Percentiles rank a stretch among this genome's conserved stretches.
Conservation (phyloP, 2,113 vertebrate genomes). For the Carlito syrichta region DNA sequence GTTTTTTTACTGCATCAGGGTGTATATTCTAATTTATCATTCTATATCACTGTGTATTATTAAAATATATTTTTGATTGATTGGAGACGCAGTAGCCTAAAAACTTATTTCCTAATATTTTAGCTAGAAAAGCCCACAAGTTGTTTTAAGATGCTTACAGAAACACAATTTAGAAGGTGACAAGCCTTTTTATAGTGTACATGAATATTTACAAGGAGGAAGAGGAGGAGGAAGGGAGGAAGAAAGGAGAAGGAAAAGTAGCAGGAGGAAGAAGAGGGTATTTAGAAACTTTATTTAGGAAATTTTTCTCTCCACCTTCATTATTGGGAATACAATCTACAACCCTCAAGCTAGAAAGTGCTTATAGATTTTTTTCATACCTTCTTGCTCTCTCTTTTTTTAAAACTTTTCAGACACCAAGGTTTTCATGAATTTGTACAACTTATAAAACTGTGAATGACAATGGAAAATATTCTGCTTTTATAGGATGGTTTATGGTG, state of each 20-base stretch:
- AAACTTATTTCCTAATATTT: not conserved
- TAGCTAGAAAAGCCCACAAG: not conserved
- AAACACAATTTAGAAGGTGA: not conserved
- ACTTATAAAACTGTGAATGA: not conserved
- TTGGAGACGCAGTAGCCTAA: not conserved
- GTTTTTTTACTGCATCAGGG: not conserved
- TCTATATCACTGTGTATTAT: not conserved
- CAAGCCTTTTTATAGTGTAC: not conserved
- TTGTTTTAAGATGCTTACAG: not conserved
- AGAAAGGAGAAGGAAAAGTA: too few relatives aligned
- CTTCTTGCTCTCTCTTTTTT: not conserved
- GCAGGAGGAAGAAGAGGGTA: not conserved
- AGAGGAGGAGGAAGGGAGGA: not conserved
- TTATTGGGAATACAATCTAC: not conserved
- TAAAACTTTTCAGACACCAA: not conserved
- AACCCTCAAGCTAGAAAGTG: not conserved
- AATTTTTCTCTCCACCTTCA: not conserved
- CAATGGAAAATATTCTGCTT: not conserved
- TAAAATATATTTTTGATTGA: not conserved
- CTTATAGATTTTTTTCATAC: not conserved
- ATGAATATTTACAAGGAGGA: not conserved
- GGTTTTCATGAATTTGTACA: not conserved
- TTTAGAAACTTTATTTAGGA: not conserved
- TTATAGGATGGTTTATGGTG: conserved; percentile 45
- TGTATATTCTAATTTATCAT: not conserved